These are phyloP conservation scores for Glyphotaelius pellucidus DNA, from an alignment of 2,888 invertebrate genomes.

Conservation along the genomic window DNA sequence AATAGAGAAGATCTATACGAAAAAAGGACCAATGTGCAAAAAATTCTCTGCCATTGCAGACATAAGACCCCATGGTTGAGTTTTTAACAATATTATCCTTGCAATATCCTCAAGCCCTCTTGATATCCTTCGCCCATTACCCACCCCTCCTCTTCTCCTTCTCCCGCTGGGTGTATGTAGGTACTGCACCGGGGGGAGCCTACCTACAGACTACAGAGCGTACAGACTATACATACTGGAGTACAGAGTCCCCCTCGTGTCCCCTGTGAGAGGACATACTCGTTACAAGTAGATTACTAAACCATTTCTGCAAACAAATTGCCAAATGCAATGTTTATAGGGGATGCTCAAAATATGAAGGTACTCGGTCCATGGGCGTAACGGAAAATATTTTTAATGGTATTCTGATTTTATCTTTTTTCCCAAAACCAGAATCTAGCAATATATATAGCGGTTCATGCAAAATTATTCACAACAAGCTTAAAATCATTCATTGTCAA, in stretches of 20 bases:
- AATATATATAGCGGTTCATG: no score
- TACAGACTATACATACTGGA: neutral
- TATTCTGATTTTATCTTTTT: neutral
- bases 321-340: conserved; percentile 13
- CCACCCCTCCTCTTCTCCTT: neutral
- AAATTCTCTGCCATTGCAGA: neutral
- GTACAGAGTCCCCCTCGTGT: neutral
- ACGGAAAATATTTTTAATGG: neutral
- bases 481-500: no score
- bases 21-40: neutral
- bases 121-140: conserved; percentile 2
- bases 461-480: no score
- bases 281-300: conserved; percentile 49
- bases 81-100: conserved; percentile 25
- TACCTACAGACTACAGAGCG: neutral
- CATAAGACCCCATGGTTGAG: neutral
- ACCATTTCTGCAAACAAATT: conserved; percentile 42
- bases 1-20: neutral
- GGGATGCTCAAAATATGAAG: neutral
- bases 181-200: neutral
- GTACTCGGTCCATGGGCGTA: neutral
- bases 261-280: neutral
- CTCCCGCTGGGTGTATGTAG: neutral
- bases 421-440: neutral
- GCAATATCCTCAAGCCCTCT: conserved; percentile 3